Base-by-base conservation (phyloP, 2,113 vertebrate genomes). In the Paratilapia polleni region DNA sequence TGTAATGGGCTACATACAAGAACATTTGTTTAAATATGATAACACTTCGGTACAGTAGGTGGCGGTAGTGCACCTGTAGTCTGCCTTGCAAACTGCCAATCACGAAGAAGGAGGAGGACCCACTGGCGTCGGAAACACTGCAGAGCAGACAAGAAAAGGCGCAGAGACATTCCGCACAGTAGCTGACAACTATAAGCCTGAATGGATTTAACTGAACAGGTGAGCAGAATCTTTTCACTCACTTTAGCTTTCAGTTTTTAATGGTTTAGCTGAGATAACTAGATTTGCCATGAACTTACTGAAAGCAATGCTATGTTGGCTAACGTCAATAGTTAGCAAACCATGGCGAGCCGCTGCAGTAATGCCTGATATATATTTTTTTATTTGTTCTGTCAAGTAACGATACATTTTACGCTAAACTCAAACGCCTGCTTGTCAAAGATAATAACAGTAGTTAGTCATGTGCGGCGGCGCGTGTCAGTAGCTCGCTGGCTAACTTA, bases 141-240 rank as follows among this genome's bases (percentile, higher is more conserved):
- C 26, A 34, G 26, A 68, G 63, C 47, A 68, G 41, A 19, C 14
- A 56, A 61, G n/a, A 17, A 24, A 52, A 19, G 14, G 26, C 19
- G 17, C 8, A 54, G 2, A 4, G 2, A 17, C 24, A 8, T 12
- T 19, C 22, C 58, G 31, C 4, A 59, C 2, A 4, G 1, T 24
- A 43, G 19, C 24, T 56, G 31, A 41, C 2, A 36, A 74, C 22
- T 11, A 61, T 22, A 62, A 31, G 36, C 36, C 43, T 2, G 43
- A 57, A 96, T 96, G 96, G 95, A 95, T 82, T 49, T 94, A 54
- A 88, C 62, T 2, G 94, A 94, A n/a, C 94, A 95, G 95, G 96
- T 95, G 90, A 77, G 78, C 20, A 9, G 0, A 59, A 3, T 58
- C 1, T 12, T 20, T 26, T 8, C 47, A 54, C 49, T 73, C 26